Evolutionary conservation across 2,113 vertebrate genomes (phyloP), one percentile per base, ranked within the genome.

Genomic region (Sinosuthora webbiana): DNA sequence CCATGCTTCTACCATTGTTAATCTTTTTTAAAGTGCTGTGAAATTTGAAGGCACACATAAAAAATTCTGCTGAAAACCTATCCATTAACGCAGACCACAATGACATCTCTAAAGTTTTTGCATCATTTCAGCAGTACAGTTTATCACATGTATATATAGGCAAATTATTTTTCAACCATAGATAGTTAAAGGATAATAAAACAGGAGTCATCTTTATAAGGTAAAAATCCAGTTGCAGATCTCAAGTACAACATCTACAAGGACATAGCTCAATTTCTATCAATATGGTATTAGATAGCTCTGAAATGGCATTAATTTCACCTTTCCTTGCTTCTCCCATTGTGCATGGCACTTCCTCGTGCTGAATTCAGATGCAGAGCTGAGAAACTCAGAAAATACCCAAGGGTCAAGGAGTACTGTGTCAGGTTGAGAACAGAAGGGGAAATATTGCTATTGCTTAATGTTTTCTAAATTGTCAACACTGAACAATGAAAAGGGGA

Each of bases 221-320:
- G 35, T 84, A 94, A 80, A 93, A 95, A 96, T 93, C 75, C 89
- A 90, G n/a, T 68, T 95, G 73, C 91, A 94, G 89, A 87, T 95
- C 86, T 78, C 91, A 94, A 88, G 67, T 81, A 84, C 27, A 95
- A 56, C 42, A 94, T 70, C 45, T 59, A 62, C 70, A 79, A 86
- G 64, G n/a, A 91, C 57, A 77, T 22, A 10, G 33, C 74, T 96
- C 68, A 83, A 50, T 97, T 97, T 92, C 82, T 91, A 56, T 83
- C 67, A 95, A 41, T 92, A 89, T 70, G 69, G 42, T 85, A 91
- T 75, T 70, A 75, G 64, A 67, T 16, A 35, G 93, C 92, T 92
- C 52, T 94, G 96, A 96, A 97, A 89, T 85, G 35, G 42, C 85
- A 94, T 96, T 95, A 93, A 97, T 96, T 90, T 96, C 83, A 76